These are phyloP conservation scores for Ochropleura plecta DNA, from an alignment of 2,888 invertebrate species.

Conservation along the genomic window DNA sequence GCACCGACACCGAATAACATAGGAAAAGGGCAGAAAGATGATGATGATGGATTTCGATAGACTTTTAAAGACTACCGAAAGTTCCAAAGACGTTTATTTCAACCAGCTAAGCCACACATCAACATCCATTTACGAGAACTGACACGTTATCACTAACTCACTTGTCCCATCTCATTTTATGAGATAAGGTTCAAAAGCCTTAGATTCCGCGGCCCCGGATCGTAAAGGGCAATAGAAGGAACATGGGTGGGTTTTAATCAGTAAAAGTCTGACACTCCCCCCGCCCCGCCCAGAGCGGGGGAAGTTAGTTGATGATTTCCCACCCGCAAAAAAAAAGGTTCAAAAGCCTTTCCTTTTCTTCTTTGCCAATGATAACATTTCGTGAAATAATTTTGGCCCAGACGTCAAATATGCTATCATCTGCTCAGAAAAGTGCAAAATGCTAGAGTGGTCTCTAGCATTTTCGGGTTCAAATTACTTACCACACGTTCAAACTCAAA, in stretches of 20 bases:
- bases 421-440: too few relatives aligned
- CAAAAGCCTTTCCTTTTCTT: not conserved
- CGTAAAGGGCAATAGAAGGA: too few relatives aligned
- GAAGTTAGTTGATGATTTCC: too few relatives aligned
- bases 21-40: not conserved
- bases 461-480: not conserved
- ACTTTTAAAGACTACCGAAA: not conserved
- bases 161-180: not conserved
- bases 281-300: too few relatives aligned
- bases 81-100: not conserved
- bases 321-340: too few relatives aligned
- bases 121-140: not conserved
- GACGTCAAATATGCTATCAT: not conserved
- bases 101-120: not conserved
- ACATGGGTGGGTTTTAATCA: too few relatives aligned
- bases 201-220: too few relatives aligned
- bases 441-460: too few relatives aligned
- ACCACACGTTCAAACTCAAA: too few relatives aligned
- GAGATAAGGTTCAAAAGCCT: not conserved
- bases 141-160: not conserved
- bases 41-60: not conserved
- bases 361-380: not conserved
- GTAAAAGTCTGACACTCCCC: too few relatives aligned
- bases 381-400: not conserved
- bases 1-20: not conserved